A percentile compares a stretch with the other conserved stretches of the same genome.
Conservation (phyloP, 2,113 vertebrate genomes). For the Pyrgilauda ruficollis region DNA sequence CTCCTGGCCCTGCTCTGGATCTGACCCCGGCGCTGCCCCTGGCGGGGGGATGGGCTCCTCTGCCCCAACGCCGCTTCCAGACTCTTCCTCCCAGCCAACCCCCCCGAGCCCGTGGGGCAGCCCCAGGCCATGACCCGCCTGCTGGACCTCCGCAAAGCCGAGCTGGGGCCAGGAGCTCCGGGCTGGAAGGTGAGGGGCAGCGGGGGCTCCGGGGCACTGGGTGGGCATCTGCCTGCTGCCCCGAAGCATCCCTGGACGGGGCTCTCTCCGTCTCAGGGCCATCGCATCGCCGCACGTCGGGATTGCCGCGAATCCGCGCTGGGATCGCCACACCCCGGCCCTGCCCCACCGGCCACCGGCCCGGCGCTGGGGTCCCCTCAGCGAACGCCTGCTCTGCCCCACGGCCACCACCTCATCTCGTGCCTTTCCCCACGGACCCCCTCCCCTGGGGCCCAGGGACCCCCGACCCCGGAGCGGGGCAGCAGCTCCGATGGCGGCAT, state of each 20-base stretch:
- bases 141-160: background rate
- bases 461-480: background rate
- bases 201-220: accelerated
- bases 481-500: background rate
- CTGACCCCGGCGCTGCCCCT: background rate
- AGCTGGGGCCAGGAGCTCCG: background rate
- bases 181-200: background rate
- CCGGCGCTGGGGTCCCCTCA: background rate
- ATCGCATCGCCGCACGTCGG: background rate
- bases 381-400: background rate
- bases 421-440: slow-evolving; percentile 9
- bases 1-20: slow-evolving; percentile 31
- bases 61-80: background rate
- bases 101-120: background rate
- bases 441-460: background rate
- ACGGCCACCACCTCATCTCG: background rate
- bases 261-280: background rate
- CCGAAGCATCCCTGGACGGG: background rate
- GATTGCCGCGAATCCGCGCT: background rate
- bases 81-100: background rate
- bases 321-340: background rate
- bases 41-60: background rate
- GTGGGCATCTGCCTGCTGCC: background rate
- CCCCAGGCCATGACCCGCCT: background rate
- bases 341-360: background rate